These are phyloP conservation scores for Platichthys flesus DNA, from an alignment of 2,113 vertebrate genomes.

Conservation along the genomic window DNA sequence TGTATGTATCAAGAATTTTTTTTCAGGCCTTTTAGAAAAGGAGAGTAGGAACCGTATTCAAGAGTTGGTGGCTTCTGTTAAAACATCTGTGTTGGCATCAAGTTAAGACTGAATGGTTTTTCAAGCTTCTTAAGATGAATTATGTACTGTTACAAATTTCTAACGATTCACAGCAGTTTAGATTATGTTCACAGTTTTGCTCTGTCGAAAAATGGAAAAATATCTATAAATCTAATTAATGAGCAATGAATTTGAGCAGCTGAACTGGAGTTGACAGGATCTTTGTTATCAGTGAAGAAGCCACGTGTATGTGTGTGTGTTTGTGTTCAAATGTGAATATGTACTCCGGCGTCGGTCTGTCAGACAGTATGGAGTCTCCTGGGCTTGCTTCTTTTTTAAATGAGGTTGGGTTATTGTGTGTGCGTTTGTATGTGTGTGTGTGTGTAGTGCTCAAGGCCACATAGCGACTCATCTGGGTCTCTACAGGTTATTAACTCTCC, in stretches of 20 bases:
- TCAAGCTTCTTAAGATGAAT: not conserved
- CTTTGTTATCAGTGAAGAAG: not conserved
- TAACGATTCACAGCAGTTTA: not conserved
- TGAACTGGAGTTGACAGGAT: not conserved
- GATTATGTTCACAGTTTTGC: not conserved
- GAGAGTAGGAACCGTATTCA: not conserved
- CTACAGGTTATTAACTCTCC: conserved; percentile 50
- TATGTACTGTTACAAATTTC: not conserved
- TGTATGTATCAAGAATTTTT: not conserved
- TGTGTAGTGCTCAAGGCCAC: conserved; percentile 18
- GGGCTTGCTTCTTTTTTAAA: conserved; percentile 23
- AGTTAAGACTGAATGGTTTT: not conserved
- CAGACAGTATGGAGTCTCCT: conserved; percentile 1
- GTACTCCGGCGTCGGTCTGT: not conserved
- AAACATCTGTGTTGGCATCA: not conserved
- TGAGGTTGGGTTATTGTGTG: not conserved
- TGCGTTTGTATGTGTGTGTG: conserved; percentile 4
- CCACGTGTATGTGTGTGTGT: not conserved
- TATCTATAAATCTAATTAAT: not conserved
- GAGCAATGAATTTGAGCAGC: not conserved
- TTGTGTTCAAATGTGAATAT: conserved; percentile 7
- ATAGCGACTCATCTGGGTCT: conserved; percentile 23
- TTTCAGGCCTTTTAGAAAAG: not conserved
- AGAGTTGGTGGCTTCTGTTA: not conserved
- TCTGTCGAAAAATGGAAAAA: not conserved